These are phyloP conservation scores for Teinopalpus imperialis DNA, from an alignment of 2,888 invertebrate species.

Conservation along the genomic window DNA sequence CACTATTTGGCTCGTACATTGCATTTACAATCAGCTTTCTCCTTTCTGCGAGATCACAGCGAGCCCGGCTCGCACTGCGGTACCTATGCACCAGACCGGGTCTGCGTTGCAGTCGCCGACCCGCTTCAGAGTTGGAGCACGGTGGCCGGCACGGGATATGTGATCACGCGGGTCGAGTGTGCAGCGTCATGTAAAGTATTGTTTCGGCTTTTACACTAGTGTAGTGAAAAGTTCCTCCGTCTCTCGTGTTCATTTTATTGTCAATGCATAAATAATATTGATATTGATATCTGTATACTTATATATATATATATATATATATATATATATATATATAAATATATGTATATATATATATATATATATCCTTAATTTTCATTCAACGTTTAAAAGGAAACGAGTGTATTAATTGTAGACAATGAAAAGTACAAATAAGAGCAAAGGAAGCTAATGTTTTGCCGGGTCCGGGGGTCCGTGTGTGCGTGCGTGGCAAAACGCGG, in stretches of 20 bases:
- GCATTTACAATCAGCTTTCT: conserved; percentile 36
- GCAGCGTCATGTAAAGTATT: conserved; percentile 29
- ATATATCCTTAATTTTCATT: no score
- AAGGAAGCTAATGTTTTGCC: conserved; percentile 42
- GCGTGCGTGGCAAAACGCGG: no score
- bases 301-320: no score
- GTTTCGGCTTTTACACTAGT: background rate
- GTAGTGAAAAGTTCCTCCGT: no score
- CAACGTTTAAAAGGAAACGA: conserved; percentile 1
- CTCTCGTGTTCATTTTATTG: no score
- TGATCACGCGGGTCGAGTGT: conserved; percentile 6
- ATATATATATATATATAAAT: no score
- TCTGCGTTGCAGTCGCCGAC: conserved; percentile 38
- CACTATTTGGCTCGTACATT: conserved; percentile 40
- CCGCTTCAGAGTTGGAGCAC: conserved; percentile 33
- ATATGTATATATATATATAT: no score
- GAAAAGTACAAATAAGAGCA: conserved; percentile 46
- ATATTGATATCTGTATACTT: no score
- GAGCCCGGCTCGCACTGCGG: conserved; percentile 35
- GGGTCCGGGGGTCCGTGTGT: conserved; percentile 43
- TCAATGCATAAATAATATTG: no score
- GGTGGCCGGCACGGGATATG: conserved; percentile 26
- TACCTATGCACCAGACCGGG: conserved; percentile 36
- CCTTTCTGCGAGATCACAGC: conserved; percentile 34
- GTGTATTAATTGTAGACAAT: conserved; percentile 42